Percentiles rank a stretch among this genome's conserved stretches.
Conservation (phyloP, 2,797 vertebrate species). For the Neosilurus hyrtlii region DNA sequence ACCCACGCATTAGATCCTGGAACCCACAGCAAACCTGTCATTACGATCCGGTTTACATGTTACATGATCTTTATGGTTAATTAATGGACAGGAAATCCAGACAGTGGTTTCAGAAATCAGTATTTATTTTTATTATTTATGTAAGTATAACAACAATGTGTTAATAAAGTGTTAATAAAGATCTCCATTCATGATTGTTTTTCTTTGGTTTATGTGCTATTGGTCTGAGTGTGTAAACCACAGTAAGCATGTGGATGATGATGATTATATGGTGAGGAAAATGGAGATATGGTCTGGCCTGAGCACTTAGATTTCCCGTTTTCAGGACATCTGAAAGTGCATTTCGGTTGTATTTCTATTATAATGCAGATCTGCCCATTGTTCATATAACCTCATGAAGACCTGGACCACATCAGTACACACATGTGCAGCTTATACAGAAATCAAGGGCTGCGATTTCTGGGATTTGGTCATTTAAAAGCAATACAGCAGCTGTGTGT, state of each 20-base stretch:
- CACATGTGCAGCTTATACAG: not conserved
- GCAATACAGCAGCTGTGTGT: not conserved
- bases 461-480: not conserved
- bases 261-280: not conserved
- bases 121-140: not conserved
- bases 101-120: not conserved
- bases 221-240: not conserved
- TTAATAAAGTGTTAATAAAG: not conserved
- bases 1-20: slow-evolving; percentile 30
- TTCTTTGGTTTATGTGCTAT: not conserved
- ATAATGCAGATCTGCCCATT: not conserved
- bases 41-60: slow-evolving; percentile 9
- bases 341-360: not conserved
- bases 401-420: not conserved
- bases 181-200: not conserved
- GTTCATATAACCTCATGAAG: not conserved
- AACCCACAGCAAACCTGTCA: slow-evolving; percentile 22
- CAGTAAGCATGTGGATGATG: not conserved
- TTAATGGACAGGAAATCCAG: slow-evolving; percentile 4
- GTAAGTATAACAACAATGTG: not conserved
- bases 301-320: not conserved
- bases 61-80: slow-evolving; percentile 12
- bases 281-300: not conserved
- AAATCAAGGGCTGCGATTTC: not conserved
- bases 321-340: not conserved